Conservation (phyloP, 2,113 vertebrate genomes). For the Noturus placidus region DNA sequence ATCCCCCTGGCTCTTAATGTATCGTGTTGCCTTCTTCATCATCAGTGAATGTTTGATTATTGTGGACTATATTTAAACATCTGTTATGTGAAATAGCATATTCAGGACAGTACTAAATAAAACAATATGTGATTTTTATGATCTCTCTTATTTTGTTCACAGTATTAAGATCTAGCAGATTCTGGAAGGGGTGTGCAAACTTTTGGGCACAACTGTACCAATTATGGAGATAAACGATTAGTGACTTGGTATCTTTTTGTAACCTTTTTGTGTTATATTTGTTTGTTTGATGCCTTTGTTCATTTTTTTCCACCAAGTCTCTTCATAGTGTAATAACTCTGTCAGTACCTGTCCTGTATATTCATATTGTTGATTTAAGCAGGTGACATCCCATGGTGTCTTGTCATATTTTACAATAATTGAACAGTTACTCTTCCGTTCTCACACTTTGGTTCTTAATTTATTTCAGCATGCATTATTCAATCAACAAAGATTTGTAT, state of each 20-base stretch:
- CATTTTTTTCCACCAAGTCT: neutral
- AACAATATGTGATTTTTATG: too few species aligned
- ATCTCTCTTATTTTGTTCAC: too few species aligned
- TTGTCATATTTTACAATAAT: slow-evolving; percentile 7
- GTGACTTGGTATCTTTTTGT: neutral
- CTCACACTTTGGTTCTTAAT: slow-evolving; percentile 22
- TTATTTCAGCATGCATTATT: slow-evolving; percentile 29
- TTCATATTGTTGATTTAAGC: neutral
- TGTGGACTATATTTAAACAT: too few species aligned
- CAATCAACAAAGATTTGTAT: slow-evolving; percentile 21
- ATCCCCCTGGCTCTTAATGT: too few species aligned
- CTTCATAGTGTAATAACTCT: neutral
- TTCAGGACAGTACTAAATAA: too few species aligned
- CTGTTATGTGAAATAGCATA: too few species aligned
- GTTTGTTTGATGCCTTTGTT: neutral
- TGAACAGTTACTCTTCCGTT: slow-evolving; percentile 9
- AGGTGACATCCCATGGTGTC: neutral
- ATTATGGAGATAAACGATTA: neutral
- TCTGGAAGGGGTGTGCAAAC: too few species aligned
- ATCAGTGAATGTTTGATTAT: too few species aligned
- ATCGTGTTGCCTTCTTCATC: too few species aligned
- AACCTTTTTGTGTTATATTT: neutral
- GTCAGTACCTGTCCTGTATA: neutral
- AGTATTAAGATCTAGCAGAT: too few species aligned
- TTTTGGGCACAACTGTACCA: neutral